Evolutionary conservation across 1,140 invertebrate species (phyloP).

Genomic region (Coelopa frigida): DNA sequence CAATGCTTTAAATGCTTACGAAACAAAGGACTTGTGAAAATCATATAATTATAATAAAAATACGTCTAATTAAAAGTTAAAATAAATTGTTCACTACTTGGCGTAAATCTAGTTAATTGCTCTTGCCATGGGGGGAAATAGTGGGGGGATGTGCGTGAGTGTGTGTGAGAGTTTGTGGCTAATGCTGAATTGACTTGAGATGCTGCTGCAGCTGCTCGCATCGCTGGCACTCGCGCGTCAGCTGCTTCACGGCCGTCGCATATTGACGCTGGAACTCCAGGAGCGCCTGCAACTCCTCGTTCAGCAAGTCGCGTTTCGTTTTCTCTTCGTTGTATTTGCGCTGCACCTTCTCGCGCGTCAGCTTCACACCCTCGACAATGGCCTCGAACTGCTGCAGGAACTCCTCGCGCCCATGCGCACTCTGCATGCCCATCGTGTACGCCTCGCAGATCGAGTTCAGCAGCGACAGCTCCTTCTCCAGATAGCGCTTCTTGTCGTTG

Average conservation of each 20-base stretch:
- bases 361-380: slow-evolving; percentile 77
- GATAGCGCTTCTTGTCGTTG: slow-evolving; percentile 87
- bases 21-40: too few species aligned
- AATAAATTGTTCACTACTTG: too few species aligned
- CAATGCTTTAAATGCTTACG: too few species aligned
- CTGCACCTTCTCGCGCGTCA: slow-evolving; percentile 69
- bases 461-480: slow-evolving; percentile 83
- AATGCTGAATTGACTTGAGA: slow-evolving; percentile 38
- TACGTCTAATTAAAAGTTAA: too few species aligned
- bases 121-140: too few species aligned
- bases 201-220: slow-evolving; percentile 52
- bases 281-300: slow-evolving; percentile 61
- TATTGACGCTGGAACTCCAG: slow-evolving; percentile 79
- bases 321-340: slow-evolving; percentile 62
- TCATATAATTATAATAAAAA: too few species aligned
- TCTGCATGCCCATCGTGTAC: slow-evolving; percentile 73
- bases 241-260: slow-evolving; percentile 73
- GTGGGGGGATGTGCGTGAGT: too few species aligned
- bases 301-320: slow-evolving; percentile 61
- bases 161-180: too few species aligned
- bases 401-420: slow-evolving; percentile 65
- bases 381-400: slow-evolving; percentile 82
- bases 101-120: too few species aligned
- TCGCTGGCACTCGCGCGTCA: slow-evolving; percentile 64
- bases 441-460: slow-evolving; percentile 92